These are phyloP conservation scores for Drosophila rellima DNA, from an alignment of 2,888 invertebrate genomes.

Conservation along the genomic window DNA sequence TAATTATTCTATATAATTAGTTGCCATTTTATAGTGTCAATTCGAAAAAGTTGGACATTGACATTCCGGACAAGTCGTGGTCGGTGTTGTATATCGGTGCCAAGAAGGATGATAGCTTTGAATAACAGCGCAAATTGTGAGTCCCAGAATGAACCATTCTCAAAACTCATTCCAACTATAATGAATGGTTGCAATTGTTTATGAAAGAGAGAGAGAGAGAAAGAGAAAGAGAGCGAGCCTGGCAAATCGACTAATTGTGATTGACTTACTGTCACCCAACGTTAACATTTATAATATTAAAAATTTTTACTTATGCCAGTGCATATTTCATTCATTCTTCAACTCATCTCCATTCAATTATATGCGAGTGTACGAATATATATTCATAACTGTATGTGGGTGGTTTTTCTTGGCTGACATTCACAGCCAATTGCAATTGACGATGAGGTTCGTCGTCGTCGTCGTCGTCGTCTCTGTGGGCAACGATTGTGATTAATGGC, in stretches of 20 bases:
- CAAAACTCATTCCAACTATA: not conserved
- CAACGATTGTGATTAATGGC: constrained; percentile 76
- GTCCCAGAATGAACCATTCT: not conserved
- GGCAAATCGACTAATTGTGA: constrained; percentile 48
- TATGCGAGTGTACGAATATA: not conserved
- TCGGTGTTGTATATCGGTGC: constrained; percentile 68
- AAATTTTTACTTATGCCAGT: constrained; percentile 58
- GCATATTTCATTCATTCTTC: constrained; percentile 47
- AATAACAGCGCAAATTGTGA: constrained; percentile 27
- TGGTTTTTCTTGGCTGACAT: constrained; percentile 37
- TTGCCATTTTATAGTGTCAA: constrained; percentile 13
- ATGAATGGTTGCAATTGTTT: constrained; percentile 5
- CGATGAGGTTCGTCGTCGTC: constrained; percentile 37
- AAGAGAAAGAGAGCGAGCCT: not conserved
- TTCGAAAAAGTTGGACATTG: constrained; percentile 33
- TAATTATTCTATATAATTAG: not conserved
- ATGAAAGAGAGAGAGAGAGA: not conserved
- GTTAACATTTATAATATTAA: constrained; percentile 47
- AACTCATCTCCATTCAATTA: constrained; percentile 11
- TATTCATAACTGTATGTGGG: constrained; percentile 47
- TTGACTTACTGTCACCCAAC: constrained; percentile 61
- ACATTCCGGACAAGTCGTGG: constrained; percentile 73
- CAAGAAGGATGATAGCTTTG: constrained; percentile 41
- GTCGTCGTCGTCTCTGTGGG: constrained; percentile 15
- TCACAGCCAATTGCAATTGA: constrained; percentile 58